Conservation (phyloP, 2,797 vertebrate species). For the Sebastes steindachneri region DNA sequence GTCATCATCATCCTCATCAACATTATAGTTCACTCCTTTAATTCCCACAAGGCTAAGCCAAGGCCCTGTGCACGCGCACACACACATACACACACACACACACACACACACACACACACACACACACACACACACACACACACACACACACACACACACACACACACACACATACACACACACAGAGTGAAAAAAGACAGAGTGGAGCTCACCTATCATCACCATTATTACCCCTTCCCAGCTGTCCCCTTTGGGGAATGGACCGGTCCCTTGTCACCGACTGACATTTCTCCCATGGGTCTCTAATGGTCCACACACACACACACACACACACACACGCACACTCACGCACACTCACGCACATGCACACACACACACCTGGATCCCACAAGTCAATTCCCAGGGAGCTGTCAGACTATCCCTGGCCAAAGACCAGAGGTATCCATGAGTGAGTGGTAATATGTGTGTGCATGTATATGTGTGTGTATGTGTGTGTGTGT, state of each 20-base stretch:
- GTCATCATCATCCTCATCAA: conserved; percentile 9
- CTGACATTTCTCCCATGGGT: conserved; percentile 75
- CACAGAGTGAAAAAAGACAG: conserved; percentile 14
- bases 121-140: conserved; percentile 1
- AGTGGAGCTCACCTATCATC: conserved; percentile 57
- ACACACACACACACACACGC: neutral
- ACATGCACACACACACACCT: conserved; percentile 10
- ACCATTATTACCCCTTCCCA: conserved; percentile 68
- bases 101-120: neutral
- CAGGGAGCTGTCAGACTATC: conserved; percentile 54
- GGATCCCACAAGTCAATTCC: conserved; percentile 43
- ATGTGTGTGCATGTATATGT: neutral
- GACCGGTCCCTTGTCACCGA: conserved; percentile 70
- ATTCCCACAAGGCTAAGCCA: conserved; percentile 10
- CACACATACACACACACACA: neutral
- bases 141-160: neutral
- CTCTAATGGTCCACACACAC: conserved; percentile 59
- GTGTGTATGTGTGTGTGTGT: conserved; percentile 11
- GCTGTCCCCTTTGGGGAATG: conserved; percentile 79
- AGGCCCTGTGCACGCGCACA: neutral
- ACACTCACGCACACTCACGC: conserved; percentile 17
- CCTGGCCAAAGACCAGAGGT: conserved; percentile 53
- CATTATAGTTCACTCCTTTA: neutral
- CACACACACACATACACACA: conserved; percentile 7
- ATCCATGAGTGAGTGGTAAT: conserved; percentile 44